Conservation (phyloP, 1,140 invertebrate species). For the Pseudomyrmex sp. region DNA sequence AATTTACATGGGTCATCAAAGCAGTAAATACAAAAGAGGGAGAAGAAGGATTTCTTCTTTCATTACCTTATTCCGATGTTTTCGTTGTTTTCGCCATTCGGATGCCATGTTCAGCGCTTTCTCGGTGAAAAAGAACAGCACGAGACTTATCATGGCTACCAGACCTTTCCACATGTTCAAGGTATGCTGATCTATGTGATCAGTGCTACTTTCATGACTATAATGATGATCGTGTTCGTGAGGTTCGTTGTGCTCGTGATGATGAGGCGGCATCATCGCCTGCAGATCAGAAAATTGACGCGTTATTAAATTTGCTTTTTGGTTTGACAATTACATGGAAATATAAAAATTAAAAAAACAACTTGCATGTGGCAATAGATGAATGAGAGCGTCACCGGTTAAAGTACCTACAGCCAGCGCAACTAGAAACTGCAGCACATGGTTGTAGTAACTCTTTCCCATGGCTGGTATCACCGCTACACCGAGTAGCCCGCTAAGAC, state of each 20-base stretch:
- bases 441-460: constrained; percentile 95
- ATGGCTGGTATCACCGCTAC: constrained; percentile 95
- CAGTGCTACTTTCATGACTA: constrained; percentile 49
- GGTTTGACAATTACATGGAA: background rate
- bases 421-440: constrained; percentile 95
- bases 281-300: constrained; percentile 57
- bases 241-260: constrained; percentile 54
- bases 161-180: constrained; percentile 93
- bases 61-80: constrained; percentile 86
- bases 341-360: constrained; percentile 73
- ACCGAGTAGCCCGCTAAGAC: constrained; percentile 93
- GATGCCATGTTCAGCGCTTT: constrained; percentile 92
- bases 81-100: constrained; percentile 90
- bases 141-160: constrained; percentile 92
- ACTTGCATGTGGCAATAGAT: constrained; percentile 96
- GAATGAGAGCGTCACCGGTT: constrained; percentile 95
- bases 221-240: constrained; percentile 79
- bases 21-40: too few species aligned
- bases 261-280: constrained; percentile 83
- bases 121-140: constrained; percentile 95
- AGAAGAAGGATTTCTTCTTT: background rate
- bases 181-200: constrained; percentile 84
- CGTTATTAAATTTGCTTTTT: background rate
- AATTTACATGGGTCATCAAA: background rate
- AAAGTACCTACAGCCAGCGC: constrained; percentile 96